Evolutionary conservation across 2,113 vertebrate species (phyloP).

Genomic region (Gasterosteus aculeatus): DNA sequence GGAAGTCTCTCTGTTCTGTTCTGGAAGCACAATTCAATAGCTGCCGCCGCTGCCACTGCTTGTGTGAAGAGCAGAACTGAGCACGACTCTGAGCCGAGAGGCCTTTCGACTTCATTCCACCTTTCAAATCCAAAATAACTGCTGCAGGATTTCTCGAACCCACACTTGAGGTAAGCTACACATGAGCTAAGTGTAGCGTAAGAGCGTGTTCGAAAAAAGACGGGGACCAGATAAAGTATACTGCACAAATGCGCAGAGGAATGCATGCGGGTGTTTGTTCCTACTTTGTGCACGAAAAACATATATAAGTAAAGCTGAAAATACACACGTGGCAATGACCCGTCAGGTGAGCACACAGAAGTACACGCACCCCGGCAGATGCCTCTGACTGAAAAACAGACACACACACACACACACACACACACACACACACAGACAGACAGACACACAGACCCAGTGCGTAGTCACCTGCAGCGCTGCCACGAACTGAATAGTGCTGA

Average conservation of each 20-base stretch:
- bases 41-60: slow-evolving; percentile 49
- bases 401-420: slow-evolving; percentile 22
- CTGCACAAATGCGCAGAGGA: slow-evolving; percentile 25
- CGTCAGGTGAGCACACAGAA: not conserved
- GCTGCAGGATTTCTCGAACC: slow-evolving; percentile 64
- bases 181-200: slow-evolving; percentile 21
- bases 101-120: slow-evolving; percentile 61
- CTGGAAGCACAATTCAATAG: slow-evolving; percentile 44
- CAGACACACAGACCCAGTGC: not conserved
- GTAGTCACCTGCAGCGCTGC: slow-evolving; percentile 90
- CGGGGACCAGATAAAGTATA: slow-evolving; percentile 12
- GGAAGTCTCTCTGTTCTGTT: not conserved
- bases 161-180: slow-evolving; percentile 65
- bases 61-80: slow-evolving; percentile 63
- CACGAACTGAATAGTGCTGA: slow-evolving; percentile 99
- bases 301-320: not conserved
- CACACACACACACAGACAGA: slow-evolving; percentile 21
- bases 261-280: not conserved
- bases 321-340: not conserved
- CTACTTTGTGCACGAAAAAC: slow-evolving; percentile 14
- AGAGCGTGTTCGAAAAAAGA: slow-evolving; percentile 32
- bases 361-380: not conserved
- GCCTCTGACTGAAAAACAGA: not conserved
- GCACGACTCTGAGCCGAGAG: slow-evolving; percentile 56
- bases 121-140: slow-evolving; percentile 74